Evolutionary conservation across 1,140 invertebrate species (phyloP), one percentile per base, ranked within the genome.

Genomic region (Drosophila ohnishii): DNA sequence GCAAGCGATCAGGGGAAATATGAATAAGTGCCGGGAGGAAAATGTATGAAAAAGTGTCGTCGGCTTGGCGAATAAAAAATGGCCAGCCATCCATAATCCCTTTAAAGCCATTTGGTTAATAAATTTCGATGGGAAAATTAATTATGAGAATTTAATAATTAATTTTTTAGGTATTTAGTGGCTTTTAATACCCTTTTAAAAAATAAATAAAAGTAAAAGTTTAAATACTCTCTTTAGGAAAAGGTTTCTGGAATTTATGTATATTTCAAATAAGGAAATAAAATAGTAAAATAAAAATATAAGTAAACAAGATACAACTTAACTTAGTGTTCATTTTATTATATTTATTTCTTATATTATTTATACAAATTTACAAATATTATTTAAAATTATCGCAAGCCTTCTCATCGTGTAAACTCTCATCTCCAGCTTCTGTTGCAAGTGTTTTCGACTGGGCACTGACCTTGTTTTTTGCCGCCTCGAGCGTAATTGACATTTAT

Each of bases 401-500:
- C 44, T 10, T n/a, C 42, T 39, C 19, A 39, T 47, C 34, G 55
- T 48, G 65, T 75, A 47, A 65, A 75, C 73, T 22, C 25, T n/a
- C 14, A 10, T 16, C 28, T 25, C 4, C 51, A 22, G 34, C 34
- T 16, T 48, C 22, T 11, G 44, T 16, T 42, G 63, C 55, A 42
- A 51, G 32, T 53, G 19, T 35, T 39, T 42, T 16, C 37, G 37
- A 16, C 28, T 67, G 71, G 55, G 32, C 30, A 39, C 59, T 75
- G 84, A 75, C 84, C 84, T 75, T 80, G 80, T 84, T 88, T 88
- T 82, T 80, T 87, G 63, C 25, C 37, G 42, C 70, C 45, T 48
- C 65, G 51, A 86, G 67, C 82, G 79, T 80, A 90, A 90, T 90
- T 90, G 86, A 90, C 86, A 86, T 90, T 90, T 90, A 90, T 90